A percentile compares a stretch with the other conserved stretches of the same genome.
Evolutionary conservation across 2,888 invertebrate species (phyloP).

Genomic region (Drosophila suboccidentalis): DNA sequence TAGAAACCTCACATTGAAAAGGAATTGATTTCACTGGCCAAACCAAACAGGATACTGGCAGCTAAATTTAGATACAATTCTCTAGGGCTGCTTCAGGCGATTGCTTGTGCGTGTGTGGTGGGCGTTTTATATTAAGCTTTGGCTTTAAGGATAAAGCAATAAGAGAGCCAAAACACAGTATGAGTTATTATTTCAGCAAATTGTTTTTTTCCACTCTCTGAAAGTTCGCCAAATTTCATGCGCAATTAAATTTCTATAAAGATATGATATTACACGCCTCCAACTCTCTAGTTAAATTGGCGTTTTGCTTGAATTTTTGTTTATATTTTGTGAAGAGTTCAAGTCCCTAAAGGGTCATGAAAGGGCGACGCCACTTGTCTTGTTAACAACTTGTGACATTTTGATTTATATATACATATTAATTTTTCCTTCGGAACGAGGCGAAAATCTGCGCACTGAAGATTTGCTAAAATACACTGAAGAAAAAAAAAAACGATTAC

Average conservation of each 20-base stretch:
- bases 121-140: neutral
- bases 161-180: neutral
- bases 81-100: slow-evolving; percentile 1
- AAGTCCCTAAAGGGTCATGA: slow-evolving; percentile 42
- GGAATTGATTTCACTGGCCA: slow-evolving; percentile 29
- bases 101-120: neutral
- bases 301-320: neutral
- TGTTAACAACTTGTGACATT: slow-evolving; percentile 58
- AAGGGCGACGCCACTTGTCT: slow-evolving; percentile 35
- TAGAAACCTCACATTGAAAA: slow-evolving; percentile 12
- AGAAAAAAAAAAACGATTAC: neutral
- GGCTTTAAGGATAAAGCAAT: slow-evolving; percentile 21
- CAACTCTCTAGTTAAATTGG: neutral
- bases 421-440: slow-evolving; percentile 5
- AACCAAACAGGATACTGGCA: slow-evolving; percentile 14
- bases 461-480: slow-evolving; percentile 1
- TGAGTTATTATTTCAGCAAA: slow-evolving; percentile 13
- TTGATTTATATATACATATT: slow-evolving; percentile 68
- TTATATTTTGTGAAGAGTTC: slow-evolving; percentile 22
- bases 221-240: slow-evolving; percentile 36
- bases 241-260: slow-evolving; percentile 58
- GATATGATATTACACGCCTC: slow-evolving; percentile 6
- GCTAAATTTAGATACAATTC: slow-evolving; percentile 38
- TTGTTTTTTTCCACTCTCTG: slow-evolving; percentile 2
- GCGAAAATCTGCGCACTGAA: slow-evolving; percentile 20